Evolutionary conservation across 2,888 invertebrate species (phyloP), one percentile per base, ranked within the genome.

Genomic region (Suillia variegata): DNA sequence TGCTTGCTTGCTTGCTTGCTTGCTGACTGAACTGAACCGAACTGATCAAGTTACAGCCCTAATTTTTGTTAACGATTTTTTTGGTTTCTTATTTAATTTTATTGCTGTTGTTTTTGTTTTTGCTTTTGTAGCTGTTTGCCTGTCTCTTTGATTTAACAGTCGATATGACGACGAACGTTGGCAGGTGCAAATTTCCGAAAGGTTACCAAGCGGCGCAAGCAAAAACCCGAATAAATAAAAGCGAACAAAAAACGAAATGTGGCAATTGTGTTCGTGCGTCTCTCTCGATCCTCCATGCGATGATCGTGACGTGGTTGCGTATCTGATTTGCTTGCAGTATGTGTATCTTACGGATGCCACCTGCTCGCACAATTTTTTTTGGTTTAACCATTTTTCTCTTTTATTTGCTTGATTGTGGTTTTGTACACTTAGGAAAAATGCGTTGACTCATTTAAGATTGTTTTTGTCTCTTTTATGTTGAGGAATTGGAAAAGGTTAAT

Each of bases 101-200:
- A n/a, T n/a, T n/a, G n/a, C n/a, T n/a, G n/a, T n/a, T 53, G 63
- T 52, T 15, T 67, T 31, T 33, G 48, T 33, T 45, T 17, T 47
- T 21, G 15, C 20, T 45, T 10, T 45, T 31, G 13, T 17, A 17
- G 45, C 4, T 51, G 33, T 24, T 18, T 34, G 5, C 52, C 42
- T 50, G 31, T 63, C 62, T 69, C 69, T 71, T 71, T 71, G 71
- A 71, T 71, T 71, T 73, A 73, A 66, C 57, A 52, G 55, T 31
- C 50, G 49, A 55, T 50, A 45, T 45, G 47, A 17, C 33, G 49
- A 26, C 10, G n/a, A n/a, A n/a, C n/a, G 38, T 6, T 62, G 68
- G 70, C 72, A 73, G 72, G 72, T 73, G 72, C 72, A 72, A 73
- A 62, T 55, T 67, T 61, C 62, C n/a, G n/a, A 52, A 45, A 20